Evolutionary conservation across 2,113 vertebrate genomes (phyloP).

Genomic region (Cephalophus harveyi): DNA sequence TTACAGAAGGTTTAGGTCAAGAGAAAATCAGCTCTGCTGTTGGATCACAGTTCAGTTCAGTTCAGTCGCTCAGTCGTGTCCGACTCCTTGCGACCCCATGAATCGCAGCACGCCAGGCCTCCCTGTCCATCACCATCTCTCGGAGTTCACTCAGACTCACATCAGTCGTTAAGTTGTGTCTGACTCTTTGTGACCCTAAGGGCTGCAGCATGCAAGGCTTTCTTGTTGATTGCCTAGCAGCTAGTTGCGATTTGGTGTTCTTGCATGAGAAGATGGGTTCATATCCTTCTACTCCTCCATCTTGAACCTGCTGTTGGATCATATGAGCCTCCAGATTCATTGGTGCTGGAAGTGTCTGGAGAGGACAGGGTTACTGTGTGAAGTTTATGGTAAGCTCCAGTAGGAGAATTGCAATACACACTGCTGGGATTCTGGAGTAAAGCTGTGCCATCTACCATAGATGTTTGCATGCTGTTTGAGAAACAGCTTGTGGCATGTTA

Average conservation of each 20-base stretch:
- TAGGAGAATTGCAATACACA: not conserved
- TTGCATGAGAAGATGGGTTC: not conserved
- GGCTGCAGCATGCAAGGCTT: not conserved
- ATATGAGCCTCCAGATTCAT: not conserved
- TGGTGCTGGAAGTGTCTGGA: not conserved
- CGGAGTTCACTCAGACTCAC: no score
- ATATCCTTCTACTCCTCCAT: not conserved
- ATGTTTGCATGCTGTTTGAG: not conserved
- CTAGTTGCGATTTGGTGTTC: not conserved
- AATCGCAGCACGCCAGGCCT: no score
- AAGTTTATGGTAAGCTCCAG: not conserved
- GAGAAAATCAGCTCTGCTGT: not conserved
- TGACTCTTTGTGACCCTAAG: not conserved
- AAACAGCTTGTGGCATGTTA: not conserved
- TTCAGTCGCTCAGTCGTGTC: no score
- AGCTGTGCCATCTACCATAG: not conserved
- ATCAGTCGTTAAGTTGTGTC: not conserved
- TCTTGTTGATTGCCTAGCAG: not conserved
- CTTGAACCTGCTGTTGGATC: not conserved
- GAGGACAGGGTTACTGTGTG: not conserved
- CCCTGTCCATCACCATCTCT: no score
- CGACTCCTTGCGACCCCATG: no score
- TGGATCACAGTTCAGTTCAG: no score
- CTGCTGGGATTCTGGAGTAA: not conserved
- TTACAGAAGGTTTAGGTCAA: not conserved